Percentiles rank a stretch among this genome's conserved stretches.
Evolutionary conservation across 2,113 vertebrate species (phyloP).

Genomic region (Baryphthengus martii): DNA sequence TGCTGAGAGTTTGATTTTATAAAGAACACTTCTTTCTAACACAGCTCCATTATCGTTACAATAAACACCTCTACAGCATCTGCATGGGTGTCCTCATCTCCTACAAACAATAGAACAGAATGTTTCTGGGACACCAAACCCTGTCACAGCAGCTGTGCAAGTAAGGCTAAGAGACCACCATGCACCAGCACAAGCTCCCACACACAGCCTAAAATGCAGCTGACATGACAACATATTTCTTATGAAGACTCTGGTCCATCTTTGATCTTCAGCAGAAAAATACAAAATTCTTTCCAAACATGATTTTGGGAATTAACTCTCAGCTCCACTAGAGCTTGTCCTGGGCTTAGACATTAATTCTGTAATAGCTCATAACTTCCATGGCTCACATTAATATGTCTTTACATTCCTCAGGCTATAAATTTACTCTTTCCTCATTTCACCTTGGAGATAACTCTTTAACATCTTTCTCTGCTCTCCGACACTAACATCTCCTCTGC

Average conservation of each 20-base stretch:
- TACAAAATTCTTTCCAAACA: neutral
- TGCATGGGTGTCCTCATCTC: fast-evolving
- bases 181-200: neutral
- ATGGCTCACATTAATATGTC: neutral
- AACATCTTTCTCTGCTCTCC: neutral
- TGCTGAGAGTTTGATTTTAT: neutral
- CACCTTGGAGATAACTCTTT: neutral
- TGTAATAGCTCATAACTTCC: neutral
- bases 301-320: neutral
- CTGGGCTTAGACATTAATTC: neutral
- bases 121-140: neutral
- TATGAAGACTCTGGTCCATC: neutral
- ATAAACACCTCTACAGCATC: neutral
- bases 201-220: neutral
- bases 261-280: neutral
- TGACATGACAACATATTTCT: neutral
- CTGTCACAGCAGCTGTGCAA: neutral
- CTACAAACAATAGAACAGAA: neutral
- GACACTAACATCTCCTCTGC: neutral
- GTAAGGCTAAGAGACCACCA: neutral
- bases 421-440: neutral
- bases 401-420: neutral
- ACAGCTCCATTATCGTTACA: neutral
- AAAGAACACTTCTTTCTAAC: neutral
- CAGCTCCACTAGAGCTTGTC: neutral